A percentile compares a stretch with the other conserved stretches of the same genome.
phyloP scores from a whole-genome alignment of 2,113 vertebrate genomes.

The Cairina moschata region DNA sequence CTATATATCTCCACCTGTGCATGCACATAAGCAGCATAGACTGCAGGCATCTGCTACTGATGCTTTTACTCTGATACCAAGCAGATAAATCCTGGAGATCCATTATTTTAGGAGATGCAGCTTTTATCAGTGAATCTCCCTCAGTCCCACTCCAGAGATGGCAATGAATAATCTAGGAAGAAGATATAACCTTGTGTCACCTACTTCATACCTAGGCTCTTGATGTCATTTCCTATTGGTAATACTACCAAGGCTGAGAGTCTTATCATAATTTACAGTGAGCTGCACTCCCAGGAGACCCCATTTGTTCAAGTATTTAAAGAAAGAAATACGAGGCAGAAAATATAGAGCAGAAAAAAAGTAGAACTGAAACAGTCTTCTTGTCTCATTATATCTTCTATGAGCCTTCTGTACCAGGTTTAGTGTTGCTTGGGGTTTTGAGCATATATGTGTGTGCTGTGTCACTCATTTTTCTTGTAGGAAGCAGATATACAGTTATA shows the following conservation, averaged over 20 bases:
- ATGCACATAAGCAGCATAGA: accelerated
- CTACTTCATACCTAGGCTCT: not conserved
- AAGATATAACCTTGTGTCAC: not conserved
- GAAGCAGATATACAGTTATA: not conserved
- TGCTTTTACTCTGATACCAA: not conserved
- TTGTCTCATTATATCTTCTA: not conserved
- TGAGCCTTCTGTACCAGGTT: not conserved
- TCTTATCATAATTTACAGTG: not conserved
- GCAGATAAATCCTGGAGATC: not conserved
- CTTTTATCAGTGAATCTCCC: not conserved
- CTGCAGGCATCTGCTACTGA: not conserved
- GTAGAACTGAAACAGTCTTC: not conserved
- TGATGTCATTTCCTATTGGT: not conserved
- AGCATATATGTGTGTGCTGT: not conserved
- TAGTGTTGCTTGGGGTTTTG: not conserved
- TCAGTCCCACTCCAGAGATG: not conserved
- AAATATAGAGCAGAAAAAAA: not conserved
- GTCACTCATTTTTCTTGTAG: not conserved
- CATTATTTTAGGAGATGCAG: not conserved
- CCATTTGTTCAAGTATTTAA: not conserved
- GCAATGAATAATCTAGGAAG: not conserved
- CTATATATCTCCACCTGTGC: not conserved
- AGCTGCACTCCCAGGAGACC: not conserved
- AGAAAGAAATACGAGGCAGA: not conserved
- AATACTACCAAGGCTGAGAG: not conserved